Percentiles rank a stretch among this genome's conserved stretches.
phyloP scores from a whole-genome alignment of 1,140 invertebrate genomes.

The Bombus affinis region DNA sequence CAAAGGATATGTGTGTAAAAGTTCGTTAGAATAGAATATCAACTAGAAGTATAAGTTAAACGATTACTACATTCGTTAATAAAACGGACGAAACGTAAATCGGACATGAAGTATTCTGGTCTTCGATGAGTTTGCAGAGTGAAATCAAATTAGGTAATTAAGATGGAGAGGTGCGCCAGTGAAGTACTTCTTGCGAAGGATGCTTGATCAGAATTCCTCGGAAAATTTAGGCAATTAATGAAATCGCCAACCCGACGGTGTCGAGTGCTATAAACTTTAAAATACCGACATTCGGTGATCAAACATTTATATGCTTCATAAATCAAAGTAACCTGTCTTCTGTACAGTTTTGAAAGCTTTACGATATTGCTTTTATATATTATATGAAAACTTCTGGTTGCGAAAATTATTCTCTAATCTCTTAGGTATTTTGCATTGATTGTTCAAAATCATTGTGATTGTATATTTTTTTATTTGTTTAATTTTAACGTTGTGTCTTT shows the following conservation, averaged over 20 bases:
- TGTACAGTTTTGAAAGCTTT: not conserved
- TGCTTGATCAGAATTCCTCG: not conserved
- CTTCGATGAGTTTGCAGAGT: slow-evolving; percentile 4
- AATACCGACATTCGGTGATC: not conserved
- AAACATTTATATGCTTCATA: not conserved
- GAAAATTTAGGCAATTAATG: slow-evolving; percentile 19
- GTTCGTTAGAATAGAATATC: not conserved
- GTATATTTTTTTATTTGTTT: too few species aligned
- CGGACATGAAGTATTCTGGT: not conserved
- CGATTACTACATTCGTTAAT: not conserved
- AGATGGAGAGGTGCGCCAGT: not conserved
- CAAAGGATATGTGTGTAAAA: too few species aligned
- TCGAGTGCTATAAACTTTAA: not conserved
- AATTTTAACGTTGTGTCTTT: too few species aligned
- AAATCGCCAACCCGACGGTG: not conserved
- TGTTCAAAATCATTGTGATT: too few species aligned
- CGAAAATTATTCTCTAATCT: too few species aligned
- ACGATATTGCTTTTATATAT: not conserved
- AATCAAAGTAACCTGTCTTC: not conserved
- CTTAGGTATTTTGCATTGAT: too few species aligned
- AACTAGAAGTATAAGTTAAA: too few species aligned
- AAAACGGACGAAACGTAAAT: not conserved
- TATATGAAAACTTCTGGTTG: too few species aligned
- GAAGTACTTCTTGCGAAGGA: not conserved
- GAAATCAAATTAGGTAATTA: slow-evolving; percentile 25